phyloP scores from a whole-genome alignment of 2,797 vertebrate species.

The Spinus pinus region DNA sequence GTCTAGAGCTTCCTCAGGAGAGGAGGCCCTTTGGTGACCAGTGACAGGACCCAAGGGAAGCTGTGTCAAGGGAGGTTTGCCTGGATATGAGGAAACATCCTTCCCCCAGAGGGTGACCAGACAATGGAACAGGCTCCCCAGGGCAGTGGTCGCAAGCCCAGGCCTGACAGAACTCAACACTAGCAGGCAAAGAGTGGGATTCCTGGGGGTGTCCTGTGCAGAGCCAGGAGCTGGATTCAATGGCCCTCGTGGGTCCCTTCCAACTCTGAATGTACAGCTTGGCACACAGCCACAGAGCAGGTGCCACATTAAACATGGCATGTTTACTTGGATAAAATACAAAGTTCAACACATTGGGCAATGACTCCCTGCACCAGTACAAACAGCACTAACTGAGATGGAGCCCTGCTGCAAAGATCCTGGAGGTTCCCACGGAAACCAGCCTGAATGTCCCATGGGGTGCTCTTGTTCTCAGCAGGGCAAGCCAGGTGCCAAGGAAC shows the following conservation, averaged over 20 bases:
- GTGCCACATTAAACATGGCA: neutral
- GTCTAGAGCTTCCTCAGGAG: neutral
- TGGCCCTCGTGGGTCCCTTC: neutral
- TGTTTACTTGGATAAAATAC: neutral
- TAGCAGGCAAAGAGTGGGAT: neutral
- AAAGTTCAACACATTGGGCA: neutral
- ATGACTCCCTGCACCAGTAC: neutral
- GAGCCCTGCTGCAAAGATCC: neutral
- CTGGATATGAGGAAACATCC: neutral
- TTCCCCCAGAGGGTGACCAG: too few species aligned
- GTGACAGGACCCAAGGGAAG: neutral
- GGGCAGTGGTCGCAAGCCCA: neutral
- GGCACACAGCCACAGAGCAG: neutral
- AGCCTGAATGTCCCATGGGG: neutral
- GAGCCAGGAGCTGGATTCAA: neutral
- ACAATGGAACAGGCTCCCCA: neutral
- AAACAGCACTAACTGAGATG: neutral
- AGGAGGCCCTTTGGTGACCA: neutral
- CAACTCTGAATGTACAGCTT: neutral
- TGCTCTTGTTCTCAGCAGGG: rapidly evolving
- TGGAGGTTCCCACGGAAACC: neutral
- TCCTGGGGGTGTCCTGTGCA: neutral
- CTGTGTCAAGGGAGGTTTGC: neutral
- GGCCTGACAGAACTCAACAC: neutral
- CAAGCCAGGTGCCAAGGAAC: neutral